Conservation (phyloP, 2,888 invertebrate species). For the Amphipoea oculea region DNA sequence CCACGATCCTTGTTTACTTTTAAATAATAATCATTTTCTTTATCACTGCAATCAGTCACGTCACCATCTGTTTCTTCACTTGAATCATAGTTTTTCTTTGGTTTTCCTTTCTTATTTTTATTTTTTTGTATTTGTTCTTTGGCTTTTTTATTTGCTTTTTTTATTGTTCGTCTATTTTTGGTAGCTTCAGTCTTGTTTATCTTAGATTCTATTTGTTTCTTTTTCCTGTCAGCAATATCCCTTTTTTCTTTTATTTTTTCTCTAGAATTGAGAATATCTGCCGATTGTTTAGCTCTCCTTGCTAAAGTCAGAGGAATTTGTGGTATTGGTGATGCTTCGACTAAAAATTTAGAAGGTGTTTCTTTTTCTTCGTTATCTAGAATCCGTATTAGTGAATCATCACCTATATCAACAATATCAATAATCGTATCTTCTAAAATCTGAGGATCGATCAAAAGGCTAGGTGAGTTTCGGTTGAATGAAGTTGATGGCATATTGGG, state of each 20-base stretch:
- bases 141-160: background rate
- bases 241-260: too few species aligned
- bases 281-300: too few species aligned
- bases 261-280: too few species aligned
- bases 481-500: background rate
- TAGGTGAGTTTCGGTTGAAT: slow-evolving; percentile 4
- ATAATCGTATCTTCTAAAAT: slow-evolving; percentile 10
- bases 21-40: background rate
- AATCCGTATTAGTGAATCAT: background rate
- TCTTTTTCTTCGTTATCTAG: background rate
- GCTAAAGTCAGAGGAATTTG: too few species aligned
- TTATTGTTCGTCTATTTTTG: too few species aligned
- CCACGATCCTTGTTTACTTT: background rate
- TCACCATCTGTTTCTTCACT: background rate
- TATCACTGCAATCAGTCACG: background rate
- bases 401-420: slow-evolving; percentile 6
- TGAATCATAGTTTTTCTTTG: background rate
- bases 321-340: too few species aligned
- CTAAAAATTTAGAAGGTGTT: too few species aligned
- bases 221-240: too few species aligned
- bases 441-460: background rate
- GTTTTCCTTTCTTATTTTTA: background rate
- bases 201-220: too few species aligned
- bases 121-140: background rate
- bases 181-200: too few species aligned